phyloP scores from a whole-genome alignment of 2,797 vertebrate species.

The Hipposideros larvatus region DNA sequence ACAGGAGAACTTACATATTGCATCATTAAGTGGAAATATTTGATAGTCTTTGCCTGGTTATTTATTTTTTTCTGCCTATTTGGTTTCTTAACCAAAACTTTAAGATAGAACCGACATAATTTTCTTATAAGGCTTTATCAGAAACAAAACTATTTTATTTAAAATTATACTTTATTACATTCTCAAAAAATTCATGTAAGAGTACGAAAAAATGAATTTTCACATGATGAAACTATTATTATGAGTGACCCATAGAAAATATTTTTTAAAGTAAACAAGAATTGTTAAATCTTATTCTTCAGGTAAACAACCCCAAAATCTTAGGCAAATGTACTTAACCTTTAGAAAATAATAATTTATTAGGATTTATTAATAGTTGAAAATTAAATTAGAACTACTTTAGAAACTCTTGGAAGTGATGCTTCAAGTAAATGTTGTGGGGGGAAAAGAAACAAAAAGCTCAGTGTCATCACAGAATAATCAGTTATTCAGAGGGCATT shows the following conservation, averaged over 20 bases:
- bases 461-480: not conserved
- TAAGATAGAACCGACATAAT: not conserved
- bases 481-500: conserved; percentile 24
- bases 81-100: not conserved
- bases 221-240: not conserved
- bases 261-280: not conserved
- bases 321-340: not conserved
- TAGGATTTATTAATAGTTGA: not conserved
- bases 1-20: not conserved
- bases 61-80: not conserved
- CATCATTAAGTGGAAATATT: not conserved
- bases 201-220: not conserved
- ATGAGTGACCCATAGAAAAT: not conserved
- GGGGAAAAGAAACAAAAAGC: not conserved
- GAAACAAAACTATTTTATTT: conserved; percentile 28
- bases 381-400: conserved; percentile 7
- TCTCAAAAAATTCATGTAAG: not conserved
- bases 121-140: conserved; percentile 1
- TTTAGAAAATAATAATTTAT: conserved; percentile 2
- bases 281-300: not conserved
- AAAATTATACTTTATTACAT: not conserved
- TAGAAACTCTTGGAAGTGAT: not conserved
- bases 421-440: not conserved
- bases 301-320: not conserved
- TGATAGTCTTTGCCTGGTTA: not conserved